A percentile compares a stretch with the other conserved stretches of the same genome.
phyloP scores from a whole-genome alignment of 2,888 invertebrate genomes.

The Cataglyphis altisquamis region DNA sequence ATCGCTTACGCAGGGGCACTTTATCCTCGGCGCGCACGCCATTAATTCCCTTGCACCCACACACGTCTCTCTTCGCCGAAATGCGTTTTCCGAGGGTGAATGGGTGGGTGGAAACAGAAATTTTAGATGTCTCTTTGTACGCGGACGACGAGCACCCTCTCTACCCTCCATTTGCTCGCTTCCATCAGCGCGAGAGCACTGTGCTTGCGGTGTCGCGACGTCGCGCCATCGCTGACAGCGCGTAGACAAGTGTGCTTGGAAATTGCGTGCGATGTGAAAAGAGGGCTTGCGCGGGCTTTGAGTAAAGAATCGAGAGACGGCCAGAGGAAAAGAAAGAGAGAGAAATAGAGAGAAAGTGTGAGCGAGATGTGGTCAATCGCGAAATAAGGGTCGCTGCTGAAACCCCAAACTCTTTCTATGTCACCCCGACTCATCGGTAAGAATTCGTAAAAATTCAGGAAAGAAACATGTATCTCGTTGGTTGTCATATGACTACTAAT shows the following conservation, averaged over 20 bases:
- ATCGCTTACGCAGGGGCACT: slow-evolving; percentile 64
- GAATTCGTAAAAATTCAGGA: not conserved
- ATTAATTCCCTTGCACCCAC: slow-evolving; percentile 74
- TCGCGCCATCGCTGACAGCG: slow-evolving; percentile 66
- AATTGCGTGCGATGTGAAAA: slow-evolving; percentile 74
- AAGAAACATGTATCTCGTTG: not conserved
- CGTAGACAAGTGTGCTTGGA: slow-evolving; percentile 75
- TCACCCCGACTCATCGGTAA: not conserved
- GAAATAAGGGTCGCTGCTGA: slow-evolving; percentile 19
- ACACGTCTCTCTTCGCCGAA: slow-evolving; percentile 34
- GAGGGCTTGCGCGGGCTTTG: not conserved
- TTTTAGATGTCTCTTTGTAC: slow-evolving; percentile 78
- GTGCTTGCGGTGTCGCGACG: slow-evolving; percentile 58
- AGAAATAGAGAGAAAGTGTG: slow-evolving; percentile 2
- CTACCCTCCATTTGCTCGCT: slow-evolving; percentile 65
- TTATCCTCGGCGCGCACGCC: slow-evolving; percentile 78
- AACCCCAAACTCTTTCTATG: not conserved
- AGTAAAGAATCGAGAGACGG: not conserved
- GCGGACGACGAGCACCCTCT: slow-evolving; percentile 39
- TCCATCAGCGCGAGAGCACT: slow-evolving; percentile 57
- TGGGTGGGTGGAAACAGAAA: slow-evolving; percentile 66
- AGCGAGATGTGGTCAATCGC: slow-evolving; percentile 29
- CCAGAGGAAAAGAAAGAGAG: slow-evolving; percentile 8
- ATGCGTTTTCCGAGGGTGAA: slow-evolving; percentile 62
- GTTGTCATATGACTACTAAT: not conserved